These are phyloP conservation scores for Parapsyche elsis DNA, from an alignment of 1,140 invertebrate genomes.

Conservation along the genomic window DNA sequence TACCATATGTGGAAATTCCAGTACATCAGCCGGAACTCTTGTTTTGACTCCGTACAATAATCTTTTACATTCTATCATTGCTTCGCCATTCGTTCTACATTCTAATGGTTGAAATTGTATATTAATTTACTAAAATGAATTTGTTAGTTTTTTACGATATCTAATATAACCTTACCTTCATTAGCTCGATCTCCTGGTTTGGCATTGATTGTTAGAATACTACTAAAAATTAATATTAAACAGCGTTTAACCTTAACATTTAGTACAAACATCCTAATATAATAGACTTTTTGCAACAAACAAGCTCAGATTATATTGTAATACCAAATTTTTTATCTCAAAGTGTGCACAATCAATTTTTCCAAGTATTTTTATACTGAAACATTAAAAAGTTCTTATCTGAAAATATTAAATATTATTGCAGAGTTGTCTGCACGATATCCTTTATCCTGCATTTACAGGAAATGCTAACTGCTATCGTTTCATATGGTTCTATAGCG, in stretches of 20 bases:
- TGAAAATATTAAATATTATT: no score
- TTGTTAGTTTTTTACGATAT: not conserved
- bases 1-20: slow-evolving; percentile 63
- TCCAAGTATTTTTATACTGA: no score
- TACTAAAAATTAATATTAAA: not conserved
- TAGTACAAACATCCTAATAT: not conserved
- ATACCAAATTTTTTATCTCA: no score
- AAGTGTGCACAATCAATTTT: no score
- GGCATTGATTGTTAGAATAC: not conserved
- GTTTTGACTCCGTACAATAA: slow-evolving; percentile 38
- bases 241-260: not conserved
- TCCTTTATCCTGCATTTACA: no score
- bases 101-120: no score
- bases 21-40: slow-evolving; percentile 52
- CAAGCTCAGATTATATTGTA: not conserved
- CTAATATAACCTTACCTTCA: not conserved
- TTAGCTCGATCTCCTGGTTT: slow-evolving; percentile 28
- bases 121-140: no score
- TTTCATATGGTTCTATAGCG: no score
- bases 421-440: no score
- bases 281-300: not conserved
- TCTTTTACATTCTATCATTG: slow-evolving; percentile 49
- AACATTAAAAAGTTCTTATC: no score
- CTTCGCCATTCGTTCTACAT: slow-evolving; percentile 38
- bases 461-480: no score